These are phyloP conservation scores for Paramuricea clavata DNA, from an alignment of 92 coral and sea anemone species.

Conservation along the genomic window DNA sequence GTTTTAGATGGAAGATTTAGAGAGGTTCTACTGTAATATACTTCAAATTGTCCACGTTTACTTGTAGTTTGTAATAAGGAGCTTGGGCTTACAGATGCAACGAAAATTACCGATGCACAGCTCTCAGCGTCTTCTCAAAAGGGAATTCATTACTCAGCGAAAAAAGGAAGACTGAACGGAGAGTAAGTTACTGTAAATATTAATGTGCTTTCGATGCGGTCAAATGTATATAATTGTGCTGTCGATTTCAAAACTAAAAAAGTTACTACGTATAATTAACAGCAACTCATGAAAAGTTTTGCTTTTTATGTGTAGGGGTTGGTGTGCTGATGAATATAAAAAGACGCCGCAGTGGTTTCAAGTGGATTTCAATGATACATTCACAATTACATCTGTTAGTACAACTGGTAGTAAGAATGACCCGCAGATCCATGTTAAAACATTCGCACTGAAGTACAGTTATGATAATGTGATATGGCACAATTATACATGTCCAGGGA, in stretches of 20 bases:
- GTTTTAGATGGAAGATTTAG: no score
- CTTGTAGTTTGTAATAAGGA: constrained; percentile 30
- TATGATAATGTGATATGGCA: constrained; percentile 79
- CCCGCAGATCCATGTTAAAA: constrained; percentile 23
- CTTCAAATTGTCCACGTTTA: not conserved
- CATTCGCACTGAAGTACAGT: constrained; percentile 74
- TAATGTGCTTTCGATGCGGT: no score
- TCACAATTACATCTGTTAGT: constrained; percentile 72
- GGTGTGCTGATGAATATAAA: constrained; percentile 74
- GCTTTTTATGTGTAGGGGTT: constrained; percentile 59
- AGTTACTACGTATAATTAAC: no score
- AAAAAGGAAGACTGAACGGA: constrained; percentile 40
- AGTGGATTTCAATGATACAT: constrained; percentile 78
- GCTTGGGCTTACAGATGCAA: constrained; percentile 41
- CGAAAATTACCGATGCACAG: constrained; percentile 17
- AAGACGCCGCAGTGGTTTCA: constrained; percentile 63
- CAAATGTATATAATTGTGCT: no score
- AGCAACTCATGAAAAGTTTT: no score
- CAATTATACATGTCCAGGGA: constrained; percentile 72
- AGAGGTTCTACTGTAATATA: no score
- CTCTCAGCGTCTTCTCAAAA: constrained; percentile 45
- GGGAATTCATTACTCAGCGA: not conserved
- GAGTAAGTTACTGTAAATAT: not conserved
- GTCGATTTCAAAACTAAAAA: no score
- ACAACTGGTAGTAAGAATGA: constrained; percentile 71